phyloP scores from a whole-genome alignment of 2,888 invertebrate genomes.

The Xylophagus ater region DNA sequence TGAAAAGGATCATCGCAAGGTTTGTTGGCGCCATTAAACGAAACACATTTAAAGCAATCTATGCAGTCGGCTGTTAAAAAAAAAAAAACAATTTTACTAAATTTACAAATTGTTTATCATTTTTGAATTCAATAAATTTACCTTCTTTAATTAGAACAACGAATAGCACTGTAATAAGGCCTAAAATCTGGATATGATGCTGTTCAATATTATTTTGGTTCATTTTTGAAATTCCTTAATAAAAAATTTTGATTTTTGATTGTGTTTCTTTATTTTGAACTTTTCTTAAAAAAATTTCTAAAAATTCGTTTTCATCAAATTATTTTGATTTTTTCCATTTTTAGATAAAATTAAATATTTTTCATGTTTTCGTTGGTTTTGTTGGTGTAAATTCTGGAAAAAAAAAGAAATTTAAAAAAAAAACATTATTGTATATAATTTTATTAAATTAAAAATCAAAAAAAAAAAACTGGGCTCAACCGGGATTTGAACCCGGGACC shows the following conservation, averaged over 20 bases:
- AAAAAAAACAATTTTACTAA: neutral
- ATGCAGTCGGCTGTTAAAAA: constrained; percentile 54
- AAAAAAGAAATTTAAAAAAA: too few relatives aligned
- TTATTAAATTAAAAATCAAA: too few relatives aligned
- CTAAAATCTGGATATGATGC: constrained; percentile 21
- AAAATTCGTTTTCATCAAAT: too few relatives aligned
- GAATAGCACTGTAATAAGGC: constrained; percentile 21
- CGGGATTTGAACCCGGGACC: too few relatives aligned
- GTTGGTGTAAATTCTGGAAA: too few relatives aligned
- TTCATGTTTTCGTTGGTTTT: too few relatives aligned
- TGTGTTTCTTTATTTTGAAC: neutral
- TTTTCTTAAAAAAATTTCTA: too few relatives aligned
- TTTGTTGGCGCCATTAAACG: constrained; percentile 71
- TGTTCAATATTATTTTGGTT: constrained; percentile 20
- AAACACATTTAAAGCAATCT: constrained; percentile 96
- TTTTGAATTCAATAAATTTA: constrained; percentile 4
- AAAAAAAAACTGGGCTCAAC: too few relatives aligned
- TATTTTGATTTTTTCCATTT: too few relatives aligned
- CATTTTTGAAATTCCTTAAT: constrained; percentile 16
- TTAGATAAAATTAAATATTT: too few relatives aligned
- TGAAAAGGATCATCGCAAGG: constrained; percentile 94
- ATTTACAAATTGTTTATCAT: neutral
- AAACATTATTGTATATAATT: too few relatives aligned
- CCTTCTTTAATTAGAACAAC: constrained; percentile 21
- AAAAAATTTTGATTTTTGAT: constrained; percentile 3